Evolutionary conservation across 2,888 invertebrate genomes (phyloP).

Genomic region (Eubasilissa splendida): DNA sequence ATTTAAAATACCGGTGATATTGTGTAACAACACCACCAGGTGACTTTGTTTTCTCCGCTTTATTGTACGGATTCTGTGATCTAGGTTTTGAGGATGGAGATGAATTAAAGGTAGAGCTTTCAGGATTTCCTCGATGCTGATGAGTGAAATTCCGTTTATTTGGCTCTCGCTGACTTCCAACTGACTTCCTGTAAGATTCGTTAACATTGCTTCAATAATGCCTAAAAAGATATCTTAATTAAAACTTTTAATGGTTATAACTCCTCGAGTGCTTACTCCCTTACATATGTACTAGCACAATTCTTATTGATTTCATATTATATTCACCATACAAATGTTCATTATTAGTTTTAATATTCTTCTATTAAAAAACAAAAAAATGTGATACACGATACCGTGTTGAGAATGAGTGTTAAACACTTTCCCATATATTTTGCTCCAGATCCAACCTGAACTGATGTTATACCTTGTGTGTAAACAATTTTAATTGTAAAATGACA

Average conservation of each 20-base stretch:
- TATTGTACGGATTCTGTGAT: constrained; percentile 26
- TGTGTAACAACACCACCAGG: constrained; percentile 42
- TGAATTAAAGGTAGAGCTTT: background rate
- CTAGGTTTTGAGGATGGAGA: constrained; percentile 23
- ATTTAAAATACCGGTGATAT: constrained; percentile 55
- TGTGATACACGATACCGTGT: no score
- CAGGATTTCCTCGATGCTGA: constrained; percentile 19
- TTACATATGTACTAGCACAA: no score
- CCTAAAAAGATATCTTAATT: background rate
- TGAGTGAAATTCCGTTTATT: constrained; percentile 18
- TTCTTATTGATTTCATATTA: no score
- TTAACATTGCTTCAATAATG: constrained; percentile 8
- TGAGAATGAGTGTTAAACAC: no score
- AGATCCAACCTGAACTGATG: no score
- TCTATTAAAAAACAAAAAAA: no score
- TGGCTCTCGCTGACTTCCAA: constrained; percentile 14
- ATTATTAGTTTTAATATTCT: no score
- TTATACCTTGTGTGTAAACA: no score
- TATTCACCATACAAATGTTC: no score
- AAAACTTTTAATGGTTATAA: background rate
- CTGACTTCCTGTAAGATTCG: constrained; percentile 31
- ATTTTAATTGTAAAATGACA: no score
- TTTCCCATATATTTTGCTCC: no score
- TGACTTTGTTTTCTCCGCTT: constrained; percentile 25
- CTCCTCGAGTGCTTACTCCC: no score